Percentiles rank a stretch among this genome's conserved stretches.
Evolutionary conservation across 1,140 invertebrate genomes (phyloP).

Genomic region (Cydia strobilella): DNA sequence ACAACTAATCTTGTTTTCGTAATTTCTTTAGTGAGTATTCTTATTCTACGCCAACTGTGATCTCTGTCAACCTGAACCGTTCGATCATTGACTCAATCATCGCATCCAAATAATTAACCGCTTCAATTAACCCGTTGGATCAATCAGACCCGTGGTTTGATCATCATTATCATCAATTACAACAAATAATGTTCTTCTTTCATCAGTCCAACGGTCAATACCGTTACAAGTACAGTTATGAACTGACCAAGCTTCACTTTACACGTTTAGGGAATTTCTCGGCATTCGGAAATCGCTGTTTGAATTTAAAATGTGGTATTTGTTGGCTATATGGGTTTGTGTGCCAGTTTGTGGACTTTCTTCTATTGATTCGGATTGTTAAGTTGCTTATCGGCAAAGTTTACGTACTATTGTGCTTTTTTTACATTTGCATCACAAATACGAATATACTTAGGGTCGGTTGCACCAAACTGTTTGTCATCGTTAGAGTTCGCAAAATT

Average conservation of each 20-base stretch:
- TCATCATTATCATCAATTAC: neutral
- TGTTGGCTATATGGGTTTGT: slow-evolving; percentile 40
- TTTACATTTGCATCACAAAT: no score
- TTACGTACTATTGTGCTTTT: no score
- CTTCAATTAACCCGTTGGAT: slow-evolving; percentile 28
- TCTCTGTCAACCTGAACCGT: neutral
- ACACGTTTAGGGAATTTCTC: slow-evolving; percentile 18
- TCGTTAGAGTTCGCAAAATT: no score
- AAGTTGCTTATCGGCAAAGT: no score
- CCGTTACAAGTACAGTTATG: slow-evolving; percentile 46
- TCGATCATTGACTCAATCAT: slow-evolving; percentile 1
- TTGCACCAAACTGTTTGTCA: no score
- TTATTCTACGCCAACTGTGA: neutral
- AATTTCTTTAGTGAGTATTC: no score
- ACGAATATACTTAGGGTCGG: no score
- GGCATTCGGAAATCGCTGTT: slow-evolving; percentile 28
- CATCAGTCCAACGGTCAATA: slow-evolving; percentile 2
- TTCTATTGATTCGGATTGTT: neutral
- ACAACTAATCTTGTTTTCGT: no score
- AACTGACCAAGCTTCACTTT: slow-evolving; percentile 35
- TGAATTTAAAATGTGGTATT: slow-evolving; percentile 41
- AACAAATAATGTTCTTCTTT: slow-evolving; percentile 4
- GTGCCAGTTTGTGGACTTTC: slow-evolving; percentile 32
- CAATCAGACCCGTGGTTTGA: neutral
- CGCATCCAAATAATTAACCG: slow-evolving; percentile 11